Base-by-base conservation (phyloP, 2,888 invertebrate genomes). In the Cabera pusaria region DNA sequence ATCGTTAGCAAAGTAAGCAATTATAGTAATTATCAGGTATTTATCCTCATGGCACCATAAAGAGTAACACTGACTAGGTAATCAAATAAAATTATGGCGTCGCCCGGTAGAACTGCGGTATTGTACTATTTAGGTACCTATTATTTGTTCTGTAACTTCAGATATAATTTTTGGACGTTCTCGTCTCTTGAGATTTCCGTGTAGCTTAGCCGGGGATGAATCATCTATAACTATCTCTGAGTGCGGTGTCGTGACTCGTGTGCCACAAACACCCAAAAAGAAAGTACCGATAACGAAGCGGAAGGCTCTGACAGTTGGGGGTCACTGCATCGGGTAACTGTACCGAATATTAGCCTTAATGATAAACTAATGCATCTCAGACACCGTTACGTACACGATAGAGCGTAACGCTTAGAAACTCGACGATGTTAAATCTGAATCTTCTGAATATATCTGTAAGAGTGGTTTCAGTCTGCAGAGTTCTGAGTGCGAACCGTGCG, bases 281-380 rank as follows among this genome's bases (percentile, higher is more conserved):
- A 42, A 37, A 44, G 47, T 12, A 14, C 25, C 27, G 8, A 27
- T 35, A 22, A 35, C 6, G 20, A 33, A 33, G 24, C 48, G 39
- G 36, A 34, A 44, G 31, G 36, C 34, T 40, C 20, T 43, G 47
- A 45, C 47, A 39, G 45, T 41, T 41, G 17, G 33, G 27, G 47
- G 47, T 29, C 52, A 41, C 47, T 49, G 52, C 52, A 52, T 26
- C 33, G 8, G 25, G 25, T 46, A 44, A 47, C 49, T 48, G 52
- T 52, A 49, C 14, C 32, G 36, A 34, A 45, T 34, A 45, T 49
- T 43, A 47, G 38, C 36, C 17, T 28, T 47, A 45, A 41, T 46
- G 39, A 44, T 29, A 28, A 34, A 47, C 42, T 47, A 49, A 49
- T 52, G 49, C 52, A 52, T 43, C 43, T 41, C 35, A 38, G 36